A percentile compares a stretch with the other conserved stretches of the same genome.
Conservation (phyloP, 1,140 invertebrate genomes). For the Adoxophyes honmai region DNA sequence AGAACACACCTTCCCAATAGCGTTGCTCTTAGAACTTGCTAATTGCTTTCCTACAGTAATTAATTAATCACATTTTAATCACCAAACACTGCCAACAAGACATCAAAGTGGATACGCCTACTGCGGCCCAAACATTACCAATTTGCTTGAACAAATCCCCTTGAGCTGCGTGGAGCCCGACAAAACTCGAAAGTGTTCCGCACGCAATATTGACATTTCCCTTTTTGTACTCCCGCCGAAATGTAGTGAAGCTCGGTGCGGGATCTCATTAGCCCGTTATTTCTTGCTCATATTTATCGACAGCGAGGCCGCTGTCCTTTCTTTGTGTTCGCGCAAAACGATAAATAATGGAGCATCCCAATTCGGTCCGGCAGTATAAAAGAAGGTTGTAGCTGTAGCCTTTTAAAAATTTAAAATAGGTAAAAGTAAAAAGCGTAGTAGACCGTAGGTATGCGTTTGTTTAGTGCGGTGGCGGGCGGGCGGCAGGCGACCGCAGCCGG, state of each 20-base stretch:
- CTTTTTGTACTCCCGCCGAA: slow-evolving; percentile 29
- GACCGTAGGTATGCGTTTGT: slow-evolving; percentile 25
- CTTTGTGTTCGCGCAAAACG: slow-evolving; percentile 18
- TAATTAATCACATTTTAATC: background rate
- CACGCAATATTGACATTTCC: slow-evolving; percentile 39
- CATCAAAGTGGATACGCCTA: background rate
- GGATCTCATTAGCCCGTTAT: slow-evolving; percentile 26
- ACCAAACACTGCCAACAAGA: background rate
- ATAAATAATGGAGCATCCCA: slow-evolving; percentile 24
- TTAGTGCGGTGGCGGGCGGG: slow-evolving; percentile 26
- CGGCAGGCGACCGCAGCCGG: slow-evolving; percentile 27
- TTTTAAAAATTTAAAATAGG: slow-evolving; percentile 26
- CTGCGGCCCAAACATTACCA: background rate
- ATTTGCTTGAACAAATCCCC: background rate
- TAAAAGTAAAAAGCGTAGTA: slow-evolving; percentile 21
- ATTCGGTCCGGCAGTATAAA: slow-evolving; percentile 20
- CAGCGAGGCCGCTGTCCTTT: slow-evolving; percentile 11
- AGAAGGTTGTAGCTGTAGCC: slow-evolving; percentile 9
- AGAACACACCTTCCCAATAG: too few species aligned
- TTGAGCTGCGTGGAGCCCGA: background rate
- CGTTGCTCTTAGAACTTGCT: too few species aligned
- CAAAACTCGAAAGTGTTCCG: slow-evolving; percentile 6
- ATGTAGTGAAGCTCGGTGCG: slow-evolving; percentile 26
- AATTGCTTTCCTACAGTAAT: background rate
- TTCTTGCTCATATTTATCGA: slow-evolving; percentile 19